Base-by-base conservation (phyloP, 1,140 invertebrate genomes). In the Pogonus chalceus region DNA sequence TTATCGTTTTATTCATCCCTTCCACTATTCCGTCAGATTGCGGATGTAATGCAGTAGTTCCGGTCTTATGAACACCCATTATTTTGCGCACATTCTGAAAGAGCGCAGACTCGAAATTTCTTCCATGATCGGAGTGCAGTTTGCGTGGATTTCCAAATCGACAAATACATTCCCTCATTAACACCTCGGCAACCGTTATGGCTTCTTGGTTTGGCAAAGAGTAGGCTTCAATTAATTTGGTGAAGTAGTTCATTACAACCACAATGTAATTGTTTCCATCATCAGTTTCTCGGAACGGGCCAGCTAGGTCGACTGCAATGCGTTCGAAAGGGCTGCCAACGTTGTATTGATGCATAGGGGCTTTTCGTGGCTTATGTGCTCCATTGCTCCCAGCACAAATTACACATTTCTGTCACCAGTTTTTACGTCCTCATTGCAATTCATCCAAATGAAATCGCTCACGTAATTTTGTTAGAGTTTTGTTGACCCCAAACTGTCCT, bases 101-200 rank as follows among this genome's bases (percentile, higher is more conserved):
- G 14, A 66, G 18, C 43, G 65, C 58, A 31, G 59, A 60, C 37
- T 63, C 57, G 52, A 70, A 69, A 50, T 68, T 69, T 23, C 61
- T 21, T 1, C 69, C 71, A 54, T 69, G 65, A 54, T 74, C 69
- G 0, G 67, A 62, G 51, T 66, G 62, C 20, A 66, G 56, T 23
- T 61, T 31, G 10, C 58, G 26, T 3, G 70, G 69, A 1, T 64
- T 56, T 7, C 71, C 70, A 53, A 62, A 68, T 14, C 63, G 46
- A 39, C 49, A 59, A 24, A 73, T 49, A 7, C 63, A 51, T 16
- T 68, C 54, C 22, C 60, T 51, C 1, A 73, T 56, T 14, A 72
- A 57, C 1, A 56, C 58, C 18, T 64, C 54, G 3, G 66, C 70
- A 12, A 69, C 57, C 0, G 65, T 69, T 46, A 49, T 49, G 0